These are phyloP conservation scores for Fratercula arctica DNA, from an alignment of 2,797 vertebrate genomes.

Conservation along the genomic window DNA sequence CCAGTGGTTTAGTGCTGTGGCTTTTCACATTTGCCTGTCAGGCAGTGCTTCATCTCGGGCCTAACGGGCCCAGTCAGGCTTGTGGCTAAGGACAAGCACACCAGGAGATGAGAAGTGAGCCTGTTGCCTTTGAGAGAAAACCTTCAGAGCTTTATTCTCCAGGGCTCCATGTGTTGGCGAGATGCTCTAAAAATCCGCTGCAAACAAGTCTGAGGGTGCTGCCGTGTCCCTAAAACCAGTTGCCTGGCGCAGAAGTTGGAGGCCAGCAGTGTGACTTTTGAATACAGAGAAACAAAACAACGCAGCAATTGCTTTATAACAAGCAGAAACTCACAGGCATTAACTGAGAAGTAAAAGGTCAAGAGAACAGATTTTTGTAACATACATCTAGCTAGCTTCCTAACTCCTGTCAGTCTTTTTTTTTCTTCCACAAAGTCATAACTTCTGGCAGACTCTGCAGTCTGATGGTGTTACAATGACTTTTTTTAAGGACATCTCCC, in stretches of 20 bases:
- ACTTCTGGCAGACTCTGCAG: background rate
- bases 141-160: background rate
- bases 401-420: background rate
- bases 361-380: background rate
- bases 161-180: background rate
- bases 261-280: background rate
- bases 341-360: background rate
- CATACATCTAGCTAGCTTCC: background rate
- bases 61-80: background rate
- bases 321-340: background rate
- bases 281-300: background rate
- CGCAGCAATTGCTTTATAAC: background rate
- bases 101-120: background rate
- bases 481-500: conserved; percentile 45
- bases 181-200: background rate
- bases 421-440: background rate
- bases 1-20: background rate
- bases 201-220: background rate
- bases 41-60: background rate
- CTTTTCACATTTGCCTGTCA: conserved; percentile 34
- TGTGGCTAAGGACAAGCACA: background rate
- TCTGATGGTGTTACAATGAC: background rate
- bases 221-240: background rate
- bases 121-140: background rate
- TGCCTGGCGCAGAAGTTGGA: background rate